These are phyloP conservation scores for Actinostola sp. DNA, from an alignment of 92 coral and sea anemone species.

Conservation along the genomic window DNA sequence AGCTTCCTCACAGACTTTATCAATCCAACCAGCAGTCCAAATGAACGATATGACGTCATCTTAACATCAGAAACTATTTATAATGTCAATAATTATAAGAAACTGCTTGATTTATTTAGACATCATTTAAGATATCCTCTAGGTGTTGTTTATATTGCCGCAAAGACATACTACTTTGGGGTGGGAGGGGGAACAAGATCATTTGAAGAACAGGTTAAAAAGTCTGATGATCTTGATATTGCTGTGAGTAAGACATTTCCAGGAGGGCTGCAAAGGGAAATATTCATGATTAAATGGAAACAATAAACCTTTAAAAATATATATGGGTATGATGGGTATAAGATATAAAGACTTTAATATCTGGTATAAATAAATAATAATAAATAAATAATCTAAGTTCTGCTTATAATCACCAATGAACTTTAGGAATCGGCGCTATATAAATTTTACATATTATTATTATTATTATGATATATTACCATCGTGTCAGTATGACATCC, in stretches of 20 bases:
- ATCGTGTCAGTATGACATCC: no score
- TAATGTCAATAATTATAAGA: conserved; percentile 59
- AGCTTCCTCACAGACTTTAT: conserved; percentile 52
- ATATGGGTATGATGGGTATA: neutral
- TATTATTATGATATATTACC: no score
- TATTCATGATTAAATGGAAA: conserved; percentile 62
- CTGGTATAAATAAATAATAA: no score
- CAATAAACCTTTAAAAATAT: neutral
- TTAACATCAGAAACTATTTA: conserved; percentile 95
- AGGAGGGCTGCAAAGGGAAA: conserved; percentile 81
- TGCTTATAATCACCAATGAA: no score
- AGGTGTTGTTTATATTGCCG: conserved; percentile 87
- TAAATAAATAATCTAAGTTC: no score
- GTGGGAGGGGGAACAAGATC: conserved; percentile 98
- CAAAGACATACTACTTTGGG: conserved; percentile 94
- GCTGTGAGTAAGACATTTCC: conserved; percentile 45
- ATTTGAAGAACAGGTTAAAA: conserved; percentile 68
- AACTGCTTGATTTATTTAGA: conserved; percentile 68
- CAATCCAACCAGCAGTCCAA: conserved; percentile 40
- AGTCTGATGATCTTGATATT: conserved; percentile 62
- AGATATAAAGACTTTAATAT: no score
- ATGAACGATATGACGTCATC: conserved; percentile 73
- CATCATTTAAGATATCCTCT: conserved; percentile 59
- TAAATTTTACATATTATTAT: no score
- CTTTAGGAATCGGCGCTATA: no score